Percentiles rank a stretch among this genome's conserved stretches.
Evolutionary conservation across 2,888 invertebrate species (phyloP).

Genomic region (Latrodectus elegans): DNA sequence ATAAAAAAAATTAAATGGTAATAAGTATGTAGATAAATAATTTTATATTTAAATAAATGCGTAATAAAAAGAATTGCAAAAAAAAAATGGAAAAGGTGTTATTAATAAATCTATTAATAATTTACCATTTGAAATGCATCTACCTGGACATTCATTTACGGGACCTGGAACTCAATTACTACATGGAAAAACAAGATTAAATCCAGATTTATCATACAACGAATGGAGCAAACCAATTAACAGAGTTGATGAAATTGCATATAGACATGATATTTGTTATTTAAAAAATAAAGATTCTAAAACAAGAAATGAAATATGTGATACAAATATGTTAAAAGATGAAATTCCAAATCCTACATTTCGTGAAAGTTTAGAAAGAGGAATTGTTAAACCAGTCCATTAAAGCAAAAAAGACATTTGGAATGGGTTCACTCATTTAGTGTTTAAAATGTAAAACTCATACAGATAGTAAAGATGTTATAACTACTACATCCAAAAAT

Average conservation of each 20-base stretch:
- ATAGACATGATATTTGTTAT: background rate
- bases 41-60: background rate
- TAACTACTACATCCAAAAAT: no score
- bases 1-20: background rate
- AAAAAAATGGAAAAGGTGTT: background rate
- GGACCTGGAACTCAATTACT: background rate
- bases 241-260: background rate
- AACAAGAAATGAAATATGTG: no score
- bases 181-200: slow-evolving; percentile 1
- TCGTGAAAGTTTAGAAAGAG: no score
- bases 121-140: slow-evolving; percentile 6
- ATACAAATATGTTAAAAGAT: no score
- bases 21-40: background rate
- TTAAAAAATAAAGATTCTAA: no score
- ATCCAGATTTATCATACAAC: background rate
- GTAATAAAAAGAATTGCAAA: background rate
- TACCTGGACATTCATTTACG: background rate
- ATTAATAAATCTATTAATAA: background rate
- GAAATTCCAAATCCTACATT: no score
- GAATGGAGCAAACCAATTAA: background rate
- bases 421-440: no score
- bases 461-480: no score
- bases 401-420: no score
- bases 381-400: no score
- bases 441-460: no score